Evolutionary conservation across 2,797 vertebrate species (phyloP), one percentile per base, ranked within the genome.

Genomic region (Chrosomus eos): DNA sequence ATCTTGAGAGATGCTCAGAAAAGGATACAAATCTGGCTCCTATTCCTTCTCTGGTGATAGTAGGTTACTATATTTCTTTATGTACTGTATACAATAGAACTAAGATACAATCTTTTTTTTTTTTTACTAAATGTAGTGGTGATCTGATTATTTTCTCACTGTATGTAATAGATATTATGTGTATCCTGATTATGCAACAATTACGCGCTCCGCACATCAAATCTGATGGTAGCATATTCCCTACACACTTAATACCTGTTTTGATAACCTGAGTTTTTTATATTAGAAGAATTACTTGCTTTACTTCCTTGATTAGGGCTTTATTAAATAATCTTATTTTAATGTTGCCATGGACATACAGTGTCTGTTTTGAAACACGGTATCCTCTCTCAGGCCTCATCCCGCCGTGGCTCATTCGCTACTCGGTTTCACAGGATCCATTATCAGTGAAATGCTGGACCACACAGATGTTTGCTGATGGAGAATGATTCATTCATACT

Each of bases 401-500:
- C 18, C 31, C 71, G 0, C 28, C 71, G 66, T 16, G 76, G 58
- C 74, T 84, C 79, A 51, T 53, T 86, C 10, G 40, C 60, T 60
- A 58, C 71, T 87, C 48, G 58, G 43, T 81, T 85, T 85, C 58
- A 79, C 40, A 74, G 48, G 71, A 81, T 80, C 62, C 85, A 87
- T 90, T 88, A 86, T 82, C 79, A 51, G 68, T 82, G 85, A 85
- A 72, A 84, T 36, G 9, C 73, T 66, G 81, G 83, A 64, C 87
- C 31, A 62, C 53, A 86, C 43, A 87, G 85, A 86, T 83, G 74
- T 85, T 64, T 80, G 79, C 79, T 62, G 83, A 85, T 87, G 79
- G 82, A 76, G 70, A 82, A 80, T 83, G 74, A 82, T 87, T 88
- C 86, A 87, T 84, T 87, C 36, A 58, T 55, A 40, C 86, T 86